phyloP scores from a whole-genome alignment of 1,140 invertebrate genomes.

The Zaprionus gabonicus region DNA sequence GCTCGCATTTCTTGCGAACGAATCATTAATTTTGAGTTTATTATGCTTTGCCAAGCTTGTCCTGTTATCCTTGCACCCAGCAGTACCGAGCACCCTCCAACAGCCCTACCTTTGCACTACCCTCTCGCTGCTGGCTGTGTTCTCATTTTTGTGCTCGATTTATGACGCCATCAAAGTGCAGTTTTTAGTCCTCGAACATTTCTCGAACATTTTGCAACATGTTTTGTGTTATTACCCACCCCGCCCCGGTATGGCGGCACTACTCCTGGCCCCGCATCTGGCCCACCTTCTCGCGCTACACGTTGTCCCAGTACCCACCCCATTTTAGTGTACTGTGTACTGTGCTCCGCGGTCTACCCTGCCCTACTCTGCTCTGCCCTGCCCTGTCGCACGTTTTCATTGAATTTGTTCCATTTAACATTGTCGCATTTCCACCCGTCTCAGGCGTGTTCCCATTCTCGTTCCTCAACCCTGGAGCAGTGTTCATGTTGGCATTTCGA shows the following conservation, averaged over 20 bases:
- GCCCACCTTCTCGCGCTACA: slow-evolving; percentile 3
- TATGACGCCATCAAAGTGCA: slow-evolving; percentile 74
- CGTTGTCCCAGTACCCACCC: slow-evolving; percentile 32
- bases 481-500: slow-evolving; percentile 39
- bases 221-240: slow-evolving; percentile 63
- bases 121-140: slow-evolving; percentile 13
- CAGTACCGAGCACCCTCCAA: slow-evolving; percentile 30
- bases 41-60: slow-evolving; percentile 48
- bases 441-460: slow-evolving; percentile 34
- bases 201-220: slow-evolving; percentile 72
- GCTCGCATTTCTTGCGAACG: slow-evolving; percentile 49
- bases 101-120: slow-evolving; percentile 12
- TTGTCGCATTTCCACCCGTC: slow-evolving; percentile 48
- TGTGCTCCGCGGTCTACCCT: background rate
- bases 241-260: slow-evolving; percentile 11
- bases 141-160: slow-evolving; percentile 50
- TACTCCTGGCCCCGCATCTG: slow-evolving; percentile 16
- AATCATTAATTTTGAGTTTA: slow-evolving; percentile 74
- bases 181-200: slow-evolving; percentile 43
- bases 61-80: slow-evolving; percentile 42
- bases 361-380: slow-evolving; percentile 23
- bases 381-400: slow-evolving; percentile 55
- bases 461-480: slow-evolving; percentile 51
- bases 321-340: slow-evolving; percentile 7
- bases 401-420: slow-evolving; percentile 74